Base-by-base conservation (phyloP, 2,888 invertebrate genomes). In the Habroteleia sp. region DNA sequence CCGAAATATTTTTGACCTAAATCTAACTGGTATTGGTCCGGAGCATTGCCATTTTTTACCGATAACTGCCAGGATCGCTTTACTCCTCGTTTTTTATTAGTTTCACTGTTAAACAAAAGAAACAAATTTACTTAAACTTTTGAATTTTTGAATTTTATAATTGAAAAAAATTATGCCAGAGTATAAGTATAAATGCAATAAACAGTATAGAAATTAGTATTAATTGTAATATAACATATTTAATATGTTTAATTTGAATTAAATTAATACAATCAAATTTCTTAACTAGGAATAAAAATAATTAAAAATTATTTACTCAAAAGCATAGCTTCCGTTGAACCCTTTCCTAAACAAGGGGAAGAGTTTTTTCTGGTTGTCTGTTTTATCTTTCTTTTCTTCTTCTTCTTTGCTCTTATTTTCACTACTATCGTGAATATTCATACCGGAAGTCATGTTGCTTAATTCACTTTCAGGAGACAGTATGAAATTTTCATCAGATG, bases 1-100 rank as follows among this genome's bases (percentile, higher is more conserved):
- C 96, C 96, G 81, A 95, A 95, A 50, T 90, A 90, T 85, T 93
- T 95, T 87, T 97, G 96, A 0, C 96, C 96, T 0, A 94, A 95
- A 89, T 97, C 96, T 58, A 96, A 91, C 66, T 94, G 91, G 87
- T 94, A 93, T 82, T 95, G 95, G 85, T 92, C 90, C 0, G 88
- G 86, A 0, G 90, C 71, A 8, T 77, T 91, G 3, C 89, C 85
- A 81, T 90, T 90, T 89, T 90, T 91, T 14, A 85, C 60, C 1
- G 86, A 88, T 29, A 89, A 85, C 16, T 91, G 89, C 35, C 89
- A 89, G 0, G 83, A 58, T 77, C 77, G 79, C 68, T 86, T 87
- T 0, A 35, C 20, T 16, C 54, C 76, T 20, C 80, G 79, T 31
- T 44, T 75, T 33, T 33, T 71, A 33, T 17, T 50, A 10, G 5